These are phyloP conservation scores for Hetaerina americana DNA, from an alignment of 1,140 invertebrate species.

Conservation along the genomic window DNA sequence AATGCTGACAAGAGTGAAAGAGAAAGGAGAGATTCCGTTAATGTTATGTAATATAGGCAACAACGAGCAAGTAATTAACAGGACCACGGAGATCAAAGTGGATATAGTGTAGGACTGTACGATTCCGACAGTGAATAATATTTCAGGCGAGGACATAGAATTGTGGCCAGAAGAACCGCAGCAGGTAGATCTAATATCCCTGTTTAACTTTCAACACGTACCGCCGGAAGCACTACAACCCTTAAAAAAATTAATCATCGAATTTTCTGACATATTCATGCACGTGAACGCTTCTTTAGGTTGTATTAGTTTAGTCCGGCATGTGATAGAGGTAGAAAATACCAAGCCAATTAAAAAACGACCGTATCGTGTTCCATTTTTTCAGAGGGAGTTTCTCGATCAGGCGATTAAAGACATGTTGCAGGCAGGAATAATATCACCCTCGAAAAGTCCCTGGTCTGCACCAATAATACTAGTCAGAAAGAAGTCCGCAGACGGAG, in stretches of 20 bases:
- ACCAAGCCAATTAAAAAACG: background rate
- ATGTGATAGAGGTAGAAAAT: background rate
- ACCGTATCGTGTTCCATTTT: background rate
- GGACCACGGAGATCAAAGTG: background rate
- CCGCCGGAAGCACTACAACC: too few relatives aligned
- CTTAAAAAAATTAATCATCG: background rate
- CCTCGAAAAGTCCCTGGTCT: background rate
- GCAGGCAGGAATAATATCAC: slow-evolving; percentile 14
- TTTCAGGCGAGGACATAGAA: background rate
- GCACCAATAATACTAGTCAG: background rate
- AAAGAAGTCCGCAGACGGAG: background rate
- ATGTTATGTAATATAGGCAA: background rate
- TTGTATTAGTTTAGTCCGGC: background rate
- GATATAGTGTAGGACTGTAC: background rate
- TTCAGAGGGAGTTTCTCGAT: background rate
- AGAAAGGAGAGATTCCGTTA: background rate
- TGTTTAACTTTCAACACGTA: background rate
- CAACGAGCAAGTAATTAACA: background rate
- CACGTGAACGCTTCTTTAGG: background rate
- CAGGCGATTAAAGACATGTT: slow-evolving; percentile 12
- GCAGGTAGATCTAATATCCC: background rate
- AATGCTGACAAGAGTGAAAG: background rate
- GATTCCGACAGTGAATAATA: background rate
- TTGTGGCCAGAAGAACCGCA: background rate
- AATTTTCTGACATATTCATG: background rate